Evolutionary conservation across 35 echinoderm and acorn worm genomes (phyloP).

Genomic region (Hemicentrotus pulcherrimus): DNA sequence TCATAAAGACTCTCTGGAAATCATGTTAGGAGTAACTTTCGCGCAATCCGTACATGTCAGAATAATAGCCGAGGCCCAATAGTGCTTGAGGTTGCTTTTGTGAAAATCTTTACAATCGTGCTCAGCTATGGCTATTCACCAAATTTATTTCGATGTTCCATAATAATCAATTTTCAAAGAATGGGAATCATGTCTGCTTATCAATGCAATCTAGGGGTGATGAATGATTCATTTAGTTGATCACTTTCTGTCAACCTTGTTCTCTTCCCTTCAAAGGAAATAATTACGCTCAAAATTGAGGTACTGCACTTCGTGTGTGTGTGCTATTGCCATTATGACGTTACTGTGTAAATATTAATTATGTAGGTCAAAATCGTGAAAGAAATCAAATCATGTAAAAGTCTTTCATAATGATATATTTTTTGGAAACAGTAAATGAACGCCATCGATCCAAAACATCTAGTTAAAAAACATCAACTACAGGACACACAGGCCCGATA

Average conservation of each 20-base stretch:
- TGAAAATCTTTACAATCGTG: too few relatives aligned
- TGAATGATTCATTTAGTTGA: not conserved
- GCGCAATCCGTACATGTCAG: too few relatives aligned
- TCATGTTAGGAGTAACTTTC: too few relatives aligned
- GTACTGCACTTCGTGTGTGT: not conserved
- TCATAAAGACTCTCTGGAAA: too few relatives aligned
- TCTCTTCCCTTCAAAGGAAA: not conserved
- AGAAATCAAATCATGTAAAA: not conserved
- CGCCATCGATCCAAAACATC: too few relatives aligned
- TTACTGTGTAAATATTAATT: not conserved
- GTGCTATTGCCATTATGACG: not conserved
- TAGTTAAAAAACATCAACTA: too few relatives aligned
- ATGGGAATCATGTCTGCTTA: not conserved
- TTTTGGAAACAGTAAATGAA: not conserved
- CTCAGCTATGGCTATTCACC: too few relatives aligned
- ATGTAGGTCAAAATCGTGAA: not conserved
- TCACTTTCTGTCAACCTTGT: not conserved
- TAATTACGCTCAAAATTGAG: not conserved
- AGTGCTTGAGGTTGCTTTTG: too few relatives aligned
- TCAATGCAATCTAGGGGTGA: not conserved
- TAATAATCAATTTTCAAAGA: too few relatives aligned
- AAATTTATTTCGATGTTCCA: too few relatives aligned
- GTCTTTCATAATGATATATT: not conserved
- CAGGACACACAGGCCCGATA: too few relatives aligned
- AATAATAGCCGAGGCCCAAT: too few relatives aligned